phyloP scores from a whole-genome alignment of 2,113 vertebrate genomes.

The Laterallus jamaicensis region DNA sequence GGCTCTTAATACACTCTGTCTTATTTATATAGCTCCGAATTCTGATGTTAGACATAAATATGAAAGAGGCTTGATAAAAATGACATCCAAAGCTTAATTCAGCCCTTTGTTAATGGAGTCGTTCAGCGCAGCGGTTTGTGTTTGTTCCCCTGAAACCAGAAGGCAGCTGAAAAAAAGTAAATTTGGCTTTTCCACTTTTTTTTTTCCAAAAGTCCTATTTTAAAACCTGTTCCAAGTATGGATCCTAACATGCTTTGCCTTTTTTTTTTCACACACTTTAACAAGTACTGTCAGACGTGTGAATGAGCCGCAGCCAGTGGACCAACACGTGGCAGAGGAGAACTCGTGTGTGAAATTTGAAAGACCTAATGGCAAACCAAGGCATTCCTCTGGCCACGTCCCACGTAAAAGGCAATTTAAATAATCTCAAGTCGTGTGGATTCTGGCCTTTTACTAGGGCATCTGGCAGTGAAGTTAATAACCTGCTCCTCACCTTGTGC shows the following conservation, averaged over 20 bases:
- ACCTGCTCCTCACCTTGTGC: background rate
- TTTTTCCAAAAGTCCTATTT: background rate
- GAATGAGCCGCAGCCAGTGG: background rate
- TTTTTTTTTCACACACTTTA: background rate
- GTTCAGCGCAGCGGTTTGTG: background rate
- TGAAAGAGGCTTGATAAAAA: constrained; percentile 14
- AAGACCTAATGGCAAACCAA: constrained; percentile 41
- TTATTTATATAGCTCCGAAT: constrained; percentile 1
- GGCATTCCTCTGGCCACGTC: constrained; percentile 40
- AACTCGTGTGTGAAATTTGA: background rate
- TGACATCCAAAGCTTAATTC: background rate
- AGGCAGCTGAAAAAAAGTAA: background rate
- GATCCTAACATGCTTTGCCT: background rate
- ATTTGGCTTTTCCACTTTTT: background rate
- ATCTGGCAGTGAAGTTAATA: background rate
- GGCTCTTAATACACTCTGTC: constrained; percentile 10
- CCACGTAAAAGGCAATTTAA: constrained; percentile 1
- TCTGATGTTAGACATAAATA: constrained; percentile 10
- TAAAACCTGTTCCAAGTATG: background rate
- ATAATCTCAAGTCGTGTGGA: background rate
- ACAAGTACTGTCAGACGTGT: background rate
- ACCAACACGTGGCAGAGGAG: background rate
- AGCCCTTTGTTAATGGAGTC: background rate
- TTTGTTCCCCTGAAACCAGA: background rate
- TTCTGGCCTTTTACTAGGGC: background rate